Percentiles rank a stretch among this genome's conserved stretches.
phyloP scores from a whole-genome alignment of 2,888 invertebrate genomes.

The Eilema griseolum region DNA sequence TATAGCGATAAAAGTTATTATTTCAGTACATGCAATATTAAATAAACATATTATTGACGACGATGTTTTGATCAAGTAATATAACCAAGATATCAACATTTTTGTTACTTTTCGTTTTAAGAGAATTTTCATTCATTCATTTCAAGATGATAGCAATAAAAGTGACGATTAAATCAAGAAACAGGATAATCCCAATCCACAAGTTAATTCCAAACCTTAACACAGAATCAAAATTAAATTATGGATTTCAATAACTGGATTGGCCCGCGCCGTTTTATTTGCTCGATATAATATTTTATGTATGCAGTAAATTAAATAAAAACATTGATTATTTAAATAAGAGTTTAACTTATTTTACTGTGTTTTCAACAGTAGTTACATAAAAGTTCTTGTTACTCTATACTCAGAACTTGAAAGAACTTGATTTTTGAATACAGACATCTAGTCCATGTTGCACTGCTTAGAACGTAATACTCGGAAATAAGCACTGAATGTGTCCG shows the following conservation, averaged over 20 bases:
- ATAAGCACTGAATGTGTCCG: slow-evolving; percentile 50
- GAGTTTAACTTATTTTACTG: not conserved
- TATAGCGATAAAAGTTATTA: slow-evolving; percentile 34
- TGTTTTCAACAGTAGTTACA: not conserved
- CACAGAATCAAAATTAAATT: slow-evolving; percentile 26
- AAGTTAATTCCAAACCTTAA: slow-evolving; percentile 50
- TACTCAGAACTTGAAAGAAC: not conserved
- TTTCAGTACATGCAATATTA: slow-evolving; percentile 3
- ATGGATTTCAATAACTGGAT: slow-evolving; percentile 36
- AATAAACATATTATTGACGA: not conserved
- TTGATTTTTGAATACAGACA: slow-evolving; percentile 20
- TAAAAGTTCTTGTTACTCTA: not conserved
- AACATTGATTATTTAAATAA: slow-evolving; percentile 1
- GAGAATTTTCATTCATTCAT: slow-evolving; percentile 31
- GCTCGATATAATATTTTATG: slow-evolving; percentile 19
- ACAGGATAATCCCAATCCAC: slow-evolving; percentile 56
- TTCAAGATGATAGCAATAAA: slow-evolving; percentile 42
- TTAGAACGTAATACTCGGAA: slow-evolving; percentile 35
- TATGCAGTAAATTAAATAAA: slow-evolving; percentile 10
- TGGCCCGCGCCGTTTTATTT: slow-evolving; percentile 40
- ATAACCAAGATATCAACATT: slow-evolving; percentile 33
- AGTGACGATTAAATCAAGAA: slow-evolving; percentile 50
- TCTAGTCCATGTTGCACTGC: slow-evolving; percentile 12
- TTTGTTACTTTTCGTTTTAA: slow-evolving; percentile 20
- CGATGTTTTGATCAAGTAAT: slow-evolving; percentile 17